A percentile compares a stretch with the other conserved stretches of the same genome.
Conservation (phyloP, 2,113 vertebrate genomes). For the Thinocorus orbignyianus region DNA sequence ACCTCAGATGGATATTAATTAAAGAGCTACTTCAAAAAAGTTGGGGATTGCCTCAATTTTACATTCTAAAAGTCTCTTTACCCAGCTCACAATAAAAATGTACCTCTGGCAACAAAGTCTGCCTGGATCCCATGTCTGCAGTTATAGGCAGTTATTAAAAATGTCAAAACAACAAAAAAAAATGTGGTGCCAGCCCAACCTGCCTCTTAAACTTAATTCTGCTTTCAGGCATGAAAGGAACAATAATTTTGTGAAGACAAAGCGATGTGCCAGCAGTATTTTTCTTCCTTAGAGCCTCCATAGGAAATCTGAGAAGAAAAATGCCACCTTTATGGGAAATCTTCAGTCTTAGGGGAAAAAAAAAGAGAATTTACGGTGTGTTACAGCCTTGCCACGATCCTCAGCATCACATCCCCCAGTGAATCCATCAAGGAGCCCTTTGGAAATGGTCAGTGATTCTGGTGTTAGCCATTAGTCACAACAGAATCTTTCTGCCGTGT, state of each 20-base stretch:
- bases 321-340: slow-evolving; percentile 74
- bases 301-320: slow-evolving; percentile 77
- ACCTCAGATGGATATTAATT: slow-evolving; percentile 20
- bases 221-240: slow-evolving; percentile 66
- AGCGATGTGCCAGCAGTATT: slow-evolving; percentile 75
- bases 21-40: slow-evolving; percentile 44
- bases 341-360: slow-evolving; percentile 68
- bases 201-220: slow-evolving; percentile 68
- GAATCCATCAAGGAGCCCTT: slow-evolving; percentile 43
- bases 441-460: slow-evolving; percentile 11
- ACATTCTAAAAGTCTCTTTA: slow-evolving; percentile 21
- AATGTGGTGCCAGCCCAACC: slow-evolving; percentile 37
- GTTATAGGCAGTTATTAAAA: slow-evolving; percentile 46
- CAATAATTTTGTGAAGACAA: slow-evolving; percentile 80
- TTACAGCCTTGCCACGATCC: slow-evolving; percentile 60
- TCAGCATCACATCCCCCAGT: slow-evolving; percentile 68
- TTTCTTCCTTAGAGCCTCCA: slow-evolving; percentile 71
- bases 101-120: slow-evolving; percentile 45
- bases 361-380: slow-evolving; percentile 63
- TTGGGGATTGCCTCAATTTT: slow-evolving; percentile 18
- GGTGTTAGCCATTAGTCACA: neutral
- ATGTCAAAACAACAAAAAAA: slow-evolving; percentile 66
- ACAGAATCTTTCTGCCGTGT: slow-evolving; percentile 43
- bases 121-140: slow-evolving; percentile 11
- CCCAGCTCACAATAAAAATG: slow-evolving; percentile 21